phyloP scores from a whole-genome alignment of 2,113 vertebrate species.

The Pangasianodon gigas region DNA sequence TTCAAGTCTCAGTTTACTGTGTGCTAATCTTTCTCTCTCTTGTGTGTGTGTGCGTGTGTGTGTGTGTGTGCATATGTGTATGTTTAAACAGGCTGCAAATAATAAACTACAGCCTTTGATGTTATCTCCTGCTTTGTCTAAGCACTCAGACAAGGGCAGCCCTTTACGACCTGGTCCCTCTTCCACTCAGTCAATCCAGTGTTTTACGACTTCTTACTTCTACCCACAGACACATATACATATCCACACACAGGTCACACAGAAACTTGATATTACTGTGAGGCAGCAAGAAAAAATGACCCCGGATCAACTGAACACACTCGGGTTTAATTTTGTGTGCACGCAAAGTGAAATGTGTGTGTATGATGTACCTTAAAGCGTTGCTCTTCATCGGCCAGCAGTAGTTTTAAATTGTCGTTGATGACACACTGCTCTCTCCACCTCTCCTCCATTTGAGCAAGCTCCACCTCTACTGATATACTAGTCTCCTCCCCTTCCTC shows the following conservation, averaged over 20 bases:
- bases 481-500: slow-evolving; percentile 78
- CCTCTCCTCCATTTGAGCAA: slow-evolving; percentile 90
- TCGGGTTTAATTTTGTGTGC: slow-evolving; percentile 10
- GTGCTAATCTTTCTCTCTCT: not conserved
- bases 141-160: slow-evolving; percentile 39
- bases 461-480: slow-evolving; percentile 86
- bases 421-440: slow-evolving; percentile 93
- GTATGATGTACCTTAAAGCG: slow-evolving; percentile 80
- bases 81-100: not conserved
- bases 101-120: slow-evolving; percentile 44
- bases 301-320: not conserved
- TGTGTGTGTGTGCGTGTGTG: not conserved
- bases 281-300: not conserved
- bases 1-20: not conserved
- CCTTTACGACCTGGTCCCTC: slow-evolving; percentile 39
- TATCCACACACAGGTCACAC: not conserved
- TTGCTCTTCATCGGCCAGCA: slow-evolving; percentile 84
- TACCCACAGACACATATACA: not conserved
- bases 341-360: not conserved
- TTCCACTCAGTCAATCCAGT: slow-evolving; percentile 24
- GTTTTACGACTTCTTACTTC: slow-evolving; percentile 21
- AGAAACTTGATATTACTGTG: slow-evolving; percentile 13
- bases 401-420: slow-evolving; percentile 83
- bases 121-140: slow-evolving; percentile 44
- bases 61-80: slow-evolving; percentile 16